Evolutionary conservation across 2,797 vertebrate species (phyloP), one percentile per base, ranked within the genome.

Genomic region (Muraenolepis orangiensis): DNA sequence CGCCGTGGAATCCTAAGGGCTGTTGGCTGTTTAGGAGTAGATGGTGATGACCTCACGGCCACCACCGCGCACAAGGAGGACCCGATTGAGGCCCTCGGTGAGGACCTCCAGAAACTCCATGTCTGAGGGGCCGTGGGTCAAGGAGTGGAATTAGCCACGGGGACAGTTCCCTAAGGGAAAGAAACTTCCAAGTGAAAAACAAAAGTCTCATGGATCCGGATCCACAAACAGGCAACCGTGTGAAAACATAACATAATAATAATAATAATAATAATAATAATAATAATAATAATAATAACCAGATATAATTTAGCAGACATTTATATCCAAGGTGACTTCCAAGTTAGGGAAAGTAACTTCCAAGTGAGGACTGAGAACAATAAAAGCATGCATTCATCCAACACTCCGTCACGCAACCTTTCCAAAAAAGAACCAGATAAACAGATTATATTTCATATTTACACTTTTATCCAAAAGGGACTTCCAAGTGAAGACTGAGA

Each of bases 81-180:
- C 97, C 73, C 98, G 93, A 84, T 99, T 97, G 86, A 99, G 94
- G 80, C 95, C 97, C 85, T 99, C 98, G 0, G 97, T 99, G 85
- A 99, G 93, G 71, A 99, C 98, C 90, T 99, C 98, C 7, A 99
- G 94, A 84, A 99, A 99, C 88, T 99, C 98, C 98, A 99, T 99
- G 85, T 99, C 98, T 99, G 92, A 74, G 75, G 73, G 70, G 74
- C 20, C 80, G 42, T 51, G 70, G 81, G 82, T 91, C 69, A 91
- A 87, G 75, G 75, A 86, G 32, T 71, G 0, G 7, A 69, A 57
- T 32, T 46, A 26, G 34, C 32, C 20, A 57, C 46, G 6, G n/a
- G 6, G 20, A 57, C n/a, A 8, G 46, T 57, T n/a, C 18, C 20
- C 46, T 57, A 6, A n/a, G n/a, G n/a, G n/a, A n/a, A n/a, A n/a